These are phyloP conservation scores for Bruchidius siliquastri DNA, from an alignment of 2,888 invertebrate genomes.

Conservation along the genomic window DNA sequence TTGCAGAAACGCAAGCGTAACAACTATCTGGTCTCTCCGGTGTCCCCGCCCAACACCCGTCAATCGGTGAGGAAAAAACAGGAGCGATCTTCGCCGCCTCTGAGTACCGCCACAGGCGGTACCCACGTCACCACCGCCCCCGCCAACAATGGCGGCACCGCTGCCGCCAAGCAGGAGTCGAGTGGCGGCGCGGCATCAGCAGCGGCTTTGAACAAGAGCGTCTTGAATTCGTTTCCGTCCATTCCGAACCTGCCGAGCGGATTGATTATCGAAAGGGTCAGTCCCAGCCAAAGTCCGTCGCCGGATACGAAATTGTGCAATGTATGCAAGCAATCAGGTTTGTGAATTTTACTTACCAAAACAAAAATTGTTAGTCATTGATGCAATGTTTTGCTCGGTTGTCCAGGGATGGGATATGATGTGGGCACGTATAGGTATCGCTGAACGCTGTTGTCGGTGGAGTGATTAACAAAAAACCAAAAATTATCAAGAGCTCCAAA, in stretches of 20 bases:
- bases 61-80: slow-evolving; percentile 44
- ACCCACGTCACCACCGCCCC: not conserved
- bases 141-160: slow-evolving; percentile 1
- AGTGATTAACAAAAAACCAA: too few relatives aligned
- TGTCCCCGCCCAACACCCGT: slow-evolving; percentile 51
- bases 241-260: slow-evolving; percentile 53
- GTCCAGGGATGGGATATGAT: too few relatives aligned
- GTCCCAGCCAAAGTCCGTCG: slow-evolving; percentile 36
- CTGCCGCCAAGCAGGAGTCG: not conserved
- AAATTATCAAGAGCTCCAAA: too few relatives aligned
- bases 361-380: too few relatives aligned
- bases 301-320: slow-evolving; percentile 46
- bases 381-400: too few relatives aligned
- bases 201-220: slow-evolving; percentile 7
- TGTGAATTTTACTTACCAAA: too few relatives aligned
- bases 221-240: slow-evolving; percentile 32
- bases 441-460: too few relatives aligned
- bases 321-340: slow-evolving; percentile 51
- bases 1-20: slow-evolving; percentile 50
- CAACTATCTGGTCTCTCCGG: slow-evolving; percentile 47
- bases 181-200: slow-evolving; percentile 1
- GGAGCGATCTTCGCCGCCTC: slow-evolving; percentile 33
- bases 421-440: too few relatives aligned
- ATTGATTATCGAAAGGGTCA: slow-evolving; percentile 52
- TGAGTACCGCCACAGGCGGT: not conserved